Evolutionary conservation across 2,797 vertebrate genomes (phyloP).

Genomic region (Echeneis naucrates): DNA sequence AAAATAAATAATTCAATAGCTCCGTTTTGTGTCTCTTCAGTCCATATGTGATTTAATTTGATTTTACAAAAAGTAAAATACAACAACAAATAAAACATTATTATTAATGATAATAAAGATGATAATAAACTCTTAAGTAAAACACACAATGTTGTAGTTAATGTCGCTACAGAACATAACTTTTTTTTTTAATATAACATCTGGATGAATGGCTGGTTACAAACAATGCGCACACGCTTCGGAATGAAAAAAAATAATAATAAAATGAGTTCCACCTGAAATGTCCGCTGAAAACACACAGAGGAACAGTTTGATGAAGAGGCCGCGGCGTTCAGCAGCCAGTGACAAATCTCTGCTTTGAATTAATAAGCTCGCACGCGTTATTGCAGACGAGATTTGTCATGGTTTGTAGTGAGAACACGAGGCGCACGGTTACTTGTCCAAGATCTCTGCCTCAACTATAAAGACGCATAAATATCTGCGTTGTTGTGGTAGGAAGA

Average conservation of each 20-base stretch:
- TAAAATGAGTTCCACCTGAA: neutral
- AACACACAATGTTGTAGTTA: neutral
- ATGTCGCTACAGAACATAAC: neutral
- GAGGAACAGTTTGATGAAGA: neutral
- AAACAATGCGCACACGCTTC: neutral
- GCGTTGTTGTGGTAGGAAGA: slow-evolving; percentile 70
- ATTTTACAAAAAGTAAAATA: neutral
- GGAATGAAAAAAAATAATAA: neutral
- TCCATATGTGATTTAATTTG: neutral
- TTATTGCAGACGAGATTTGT: slow-evolving; percentile 38
- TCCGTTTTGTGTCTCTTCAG: neutral
- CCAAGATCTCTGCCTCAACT: slow-evolving; percentile 51
- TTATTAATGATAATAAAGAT: no score
- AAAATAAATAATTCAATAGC: neutral
- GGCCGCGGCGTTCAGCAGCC: slow-evolving; percentile 11
- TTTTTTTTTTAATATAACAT: neutral
- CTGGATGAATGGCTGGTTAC: neutral
- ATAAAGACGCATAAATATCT: slow-evolving; percentile 58
- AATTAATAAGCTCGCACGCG: slow-evolving; percentile 26
- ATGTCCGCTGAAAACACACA: neutral
- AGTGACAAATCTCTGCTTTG: slow-evolving; percentile 5
- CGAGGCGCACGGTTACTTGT: slow-evolving; percentile 38
- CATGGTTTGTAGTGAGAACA: slow-evolving; percentile 43
- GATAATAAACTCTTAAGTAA: neutral
- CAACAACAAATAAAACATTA: neutral